A percentile compares a stretch with the other conserved stretches of the same genome.
Conservation (phyloP, 2,888 invertebrate species). For the Phyllotreta striolata region DNA sequence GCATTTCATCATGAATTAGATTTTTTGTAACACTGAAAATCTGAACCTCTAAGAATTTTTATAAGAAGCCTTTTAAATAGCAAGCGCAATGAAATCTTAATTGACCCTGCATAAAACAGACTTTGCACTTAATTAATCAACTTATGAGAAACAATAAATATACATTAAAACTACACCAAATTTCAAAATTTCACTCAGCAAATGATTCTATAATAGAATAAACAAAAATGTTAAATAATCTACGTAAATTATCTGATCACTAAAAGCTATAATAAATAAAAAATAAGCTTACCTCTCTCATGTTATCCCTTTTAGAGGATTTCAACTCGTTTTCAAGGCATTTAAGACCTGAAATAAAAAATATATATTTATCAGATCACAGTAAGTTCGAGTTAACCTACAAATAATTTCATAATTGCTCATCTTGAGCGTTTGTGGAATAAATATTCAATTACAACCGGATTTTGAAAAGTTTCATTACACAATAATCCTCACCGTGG, state of each 20-base stretch:
- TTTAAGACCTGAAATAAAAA: conserved; percentile 55
- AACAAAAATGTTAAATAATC: not conserved
- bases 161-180: not conserved
- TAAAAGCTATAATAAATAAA: not conserved
- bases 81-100: too few relatives aligned
- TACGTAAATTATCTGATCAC: not conserved
- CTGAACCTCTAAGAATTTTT: too few relatives aligned
- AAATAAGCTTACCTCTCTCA: conserved; percentile 55
- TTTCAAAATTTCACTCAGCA: not conserved
- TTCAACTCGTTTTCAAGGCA: conserved; percentile 53
- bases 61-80: too few relatives aligned
- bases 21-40: too few relatives aligned
- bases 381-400: not conserved
- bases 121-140: too few relatives aligned
- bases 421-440: too few relatives aligned
- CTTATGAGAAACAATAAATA: too few relatives aligned
- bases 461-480: too few relatives aligned
- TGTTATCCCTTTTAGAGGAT: conserved; percentile 50
- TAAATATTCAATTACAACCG: too few relatives aligned
- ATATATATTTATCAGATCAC: conserved; percentile 8
- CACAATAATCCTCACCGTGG: too few relatives aligned
- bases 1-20: too few relatives aligned
- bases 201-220: not conserved
- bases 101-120: too few relatives aligned
- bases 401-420: not conserved